Conservation (phyloP, 1,140 invertebrate genomes). For the Drosophila sulfurigaster region DNA sequence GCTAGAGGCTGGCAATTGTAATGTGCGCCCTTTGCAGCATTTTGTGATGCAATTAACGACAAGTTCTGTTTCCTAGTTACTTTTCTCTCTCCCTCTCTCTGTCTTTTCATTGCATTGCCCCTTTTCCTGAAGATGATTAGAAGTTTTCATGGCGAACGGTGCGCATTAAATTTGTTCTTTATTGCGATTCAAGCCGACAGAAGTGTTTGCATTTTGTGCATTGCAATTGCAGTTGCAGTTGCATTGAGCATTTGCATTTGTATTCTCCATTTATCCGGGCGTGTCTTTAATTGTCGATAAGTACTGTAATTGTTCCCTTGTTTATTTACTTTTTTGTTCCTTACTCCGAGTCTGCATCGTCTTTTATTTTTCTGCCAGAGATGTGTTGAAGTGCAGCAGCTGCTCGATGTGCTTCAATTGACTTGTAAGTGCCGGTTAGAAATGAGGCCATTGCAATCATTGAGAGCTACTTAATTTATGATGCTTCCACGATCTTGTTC, state of each 20-base stretch:
- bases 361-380: not conserved
- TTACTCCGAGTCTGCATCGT: not conserved
- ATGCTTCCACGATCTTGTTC: slow-evolving; percentile 1
- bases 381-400: slow-evolving; percentile 28
- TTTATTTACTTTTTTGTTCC: slow-evolving; percentile 56
- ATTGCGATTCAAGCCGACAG: slow-evolving; percentile 16
- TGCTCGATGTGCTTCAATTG: slow-evolving; percentile 8
- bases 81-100: not conserved
- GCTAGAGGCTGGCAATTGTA: slow-evolving; percentile 35
- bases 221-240: slow-evolving; percentile 27
- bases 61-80: slow-evolving; percentile 33
- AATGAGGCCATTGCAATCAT: slow-evolving; percentile 22
- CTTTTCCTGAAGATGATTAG: slow-evolving; percentile 31
- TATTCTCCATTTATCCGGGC: slow-evolving; percentile 10
- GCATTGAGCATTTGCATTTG: slow-evolving; percentile 25
- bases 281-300: slow-evolving; percentile 49
- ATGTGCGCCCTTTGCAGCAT: slow-evolving; percentile 41
- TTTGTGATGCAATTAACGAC: slow-evolving; percentile 56
- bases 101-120: not conserved
- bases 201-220: slow-evolving; percentile 35
- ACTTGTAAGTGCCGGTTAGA: slow-evolving; percentile 16
- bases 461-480: slow-evolving; percentile 9
- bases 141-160: slow-evolving; percentile 23
- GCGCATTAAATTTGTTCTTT: slow-evolving; percentile 46
- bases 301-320: slow-evolving; percentile 47